Evolutionary conservation across 1,140 invertebrate species (phyloP).

Genomic region (Acromyrmex heyeri): DNA sequence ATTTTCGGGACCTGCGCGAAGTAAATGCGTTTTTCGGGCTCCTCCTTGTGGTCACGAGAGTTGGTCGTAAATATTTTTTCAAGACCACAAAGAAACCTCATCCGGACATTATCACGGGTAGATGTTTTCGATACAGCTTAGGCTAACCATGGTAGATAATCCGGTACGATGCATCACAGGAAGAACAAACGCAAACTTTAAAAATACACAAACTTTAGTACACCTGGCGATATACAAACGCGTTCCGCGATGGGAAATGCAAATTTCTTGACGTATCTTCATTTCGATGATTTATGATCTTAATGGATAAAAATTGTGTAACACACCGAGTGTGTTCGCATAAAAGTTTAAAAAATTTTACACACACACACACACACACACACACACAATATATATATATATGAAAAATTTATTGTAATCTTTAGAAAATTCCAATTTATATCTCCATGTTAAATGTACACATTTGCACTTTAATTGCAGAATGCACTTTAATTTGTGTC

Average conservation of each 20-base stretch:
- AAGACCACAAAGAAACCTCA: conserved; percentile 12
- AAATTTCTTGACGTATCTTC: conserved; percentile 14
- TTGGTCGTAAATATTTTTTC: conserved; percentile 52
- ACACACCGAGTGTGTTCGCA: background rate
- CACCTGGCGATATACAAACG: conserved; percentile 54
- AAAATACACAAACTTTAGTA: conserved; percentile 24
- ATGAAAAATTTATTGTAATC: background rate
- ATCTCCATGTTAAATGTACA: background rate
- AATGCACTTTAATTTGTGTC: background rate
- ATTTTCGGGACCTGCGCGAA: conserved; percentile 10
- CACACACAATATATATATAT: too few species aligned
- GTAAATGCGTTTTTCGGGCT: background rate
- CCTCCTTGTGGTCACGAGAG: background rate
- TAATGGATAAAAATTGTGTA: background rate
- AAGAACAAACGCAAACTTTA: conserved; percentile 41
- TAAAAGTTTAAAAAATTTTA: conserved; percentile 6
- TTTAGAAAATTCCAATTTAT: background rate
- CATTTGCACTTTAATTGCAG: background rate
- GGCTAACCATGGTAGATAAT: conserved; percentile 34
- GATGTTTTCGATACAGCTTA: conserved; percentile 52
- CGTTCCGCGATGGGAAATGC: conserved; percentile 24
- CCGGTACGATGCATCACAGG: background rate
- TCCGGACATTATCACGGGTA: conserved; percentile 11
- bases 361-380: background rate
- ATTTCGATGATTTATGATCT: background rate